Evolutionary conservation across 1,140 invertebrate genomes (phyloP), one percentile per base, ranked within the genome.

Genomic region (Araneus ventricosus): DNA sequence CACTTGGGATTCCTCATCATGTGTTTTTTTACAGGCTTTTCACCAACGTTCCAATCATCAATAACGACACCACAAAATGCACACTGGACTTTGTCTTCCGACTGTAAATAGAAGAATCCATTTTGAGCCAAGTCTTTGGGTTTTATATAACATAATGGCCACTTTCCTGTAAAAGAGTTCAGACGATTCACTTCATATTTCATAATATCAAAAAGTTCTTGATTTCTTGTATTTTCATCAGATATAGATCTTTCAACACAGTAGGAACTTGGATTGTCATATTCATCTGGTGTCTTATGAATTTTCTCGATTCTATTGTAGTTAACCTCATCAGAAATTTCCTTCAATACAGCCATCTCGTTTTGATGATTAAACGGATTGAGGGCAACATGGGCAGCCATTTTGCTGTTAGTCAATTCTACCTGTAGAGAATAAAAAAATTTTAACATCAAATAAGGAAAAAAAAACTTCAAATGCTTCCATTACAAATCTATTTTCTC

Each of bases 21-120:
- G 95, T 99, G 98, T 95, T 98, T 97, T 89, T 96, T 95, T 94
- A 97, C 96, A 8, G 98, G 98, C 94, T 96, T 96, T 96, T 97
- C 97, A 93, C 96, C 97, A 91, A 94, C 95, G 95, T 97, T 96
- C 98, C 97, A 99, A 94, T 96, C 96, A 94, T 95, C 96, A 94
- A 97, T 96, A 57, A 98, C 95, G 85, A 97, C 97, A 94, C 96
- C 96, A 95, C 98, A 98, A 96, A 97, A 98, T 10, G 97, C 97
- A 95, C 98, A 99, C n/a, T 97, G 96, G 0, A 98, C 97, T 95
- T 97, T 95, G 94, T 97, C 97, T 24, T 95, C 95, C 63, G 95
- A 94, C 79, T 96, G 95, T 17, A 97, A 95, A 94, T 97, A 98
- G 95, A 97, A 98, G 95, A 98, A 99, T 14, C 98, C 98, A 94